These are phyloP conservation scores for Drosophila lacertosa DNA, from an alignment of 1,140 invertebrate genomes.

Conservation along the genomic window DNA sequence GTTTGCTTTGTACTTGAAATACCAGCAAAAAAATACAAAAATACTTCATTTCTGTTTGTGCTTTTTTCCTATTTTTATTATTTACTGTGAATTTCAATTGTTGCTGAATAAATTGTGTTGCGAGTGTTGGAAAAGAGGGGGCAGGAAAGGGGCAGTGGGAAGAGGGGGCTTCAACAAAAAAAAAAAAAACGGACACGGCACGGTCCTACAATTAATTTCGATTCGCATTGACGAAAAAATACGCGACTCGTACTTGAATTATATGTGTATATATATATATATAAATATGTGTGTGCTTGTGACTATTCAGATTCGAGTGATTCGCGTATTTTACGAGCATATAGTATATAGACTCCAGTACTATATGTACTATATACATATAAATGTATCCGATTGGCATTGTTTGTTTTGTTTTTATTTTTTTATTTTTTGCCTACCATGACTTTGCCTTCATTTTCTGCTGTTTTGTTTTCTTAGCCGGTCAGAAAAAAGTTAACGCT, in stretches of 20 bases:
- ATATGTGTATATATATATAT: slow-evolving; percentile 5
- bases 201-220: slow-evolving; percentile 66
- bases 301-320: slow-evolving; percentile 37
- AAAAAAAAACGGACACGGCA: slow-evolving; percentile 9
- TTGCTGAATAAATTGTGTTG: slow-evolving; percentile 41
- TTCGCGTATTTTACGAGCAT: slow-evolving; percentile 2
- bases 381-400: slow-evolving; percentile 15
- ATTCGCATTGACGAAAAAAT: slow-evolving; percentile 71
- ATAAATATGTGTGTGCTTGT: slow-evolving; percentile 9
- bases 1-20: slow-evolving; percentile 44
- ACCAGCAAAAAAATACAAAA: slow-evolving; percentile 15
- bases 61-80: slow-evolving; percentile 36
- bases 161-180: neutral
- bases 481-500: slow-evolving; percentile 37
- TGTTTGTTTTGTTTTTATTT: slow-evolving; percentile 3
- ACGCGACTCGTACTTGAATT: slow-evolving; percentile 61
- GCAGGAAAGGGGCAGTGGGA: neutral
- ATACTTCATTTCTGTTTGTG: slow-evolving; percentile 7
- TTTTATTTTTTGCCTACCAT: slow-evolving; percentile 16
- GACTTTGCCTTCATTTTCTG: slow-evolving; percentile 57
- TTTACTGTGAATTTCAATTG: slow-evolving; percentile 40
- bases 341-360: slow-evolving; percentile 25
- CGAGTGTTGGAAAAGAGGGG: neutral
- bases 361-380: slow-evolving; percentile 16
- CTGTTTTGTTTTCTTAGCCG: slow-evolving; percentile 40